A percentile compares a stretch with the other conserved stretches of the same genome.
phyloP scores from a whole-genome alignment of 92 coral and sea anemone genomes.

The Palythoa caribaeorum region DNA sequence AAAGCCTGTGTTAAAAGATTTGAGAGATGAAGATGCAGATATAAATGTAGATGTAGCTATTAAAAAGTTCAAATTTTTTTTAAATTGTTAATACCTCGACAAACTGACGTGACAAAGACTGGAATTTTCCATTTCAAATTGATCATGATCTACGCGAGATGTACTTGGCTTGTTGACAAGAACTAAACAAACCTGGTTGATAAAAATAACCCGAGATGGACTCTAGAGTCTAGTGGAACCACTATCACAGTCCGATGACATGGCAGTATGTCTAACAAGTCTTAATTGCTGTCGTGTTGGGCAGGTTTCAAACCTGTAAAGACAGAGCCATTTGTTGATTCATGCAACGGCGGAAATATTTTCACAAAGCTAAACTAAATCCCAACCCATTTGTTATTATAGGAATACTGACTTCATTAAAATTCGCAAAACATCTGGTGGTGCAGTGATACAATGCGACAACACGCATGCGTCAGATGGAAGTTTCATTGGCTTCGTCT shows the following conservation, averaged over 20 bases:
- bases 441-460: not conserved
- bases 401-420: conserved; percentile 48
- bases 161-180: too few relatives aligned
- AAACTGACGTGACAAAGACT: too few relatives aligned
- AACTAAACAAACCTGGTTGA: too few relatives aligned
- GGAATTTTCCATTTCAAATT: too few relatives aligned
- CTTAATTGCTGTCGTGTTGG: not conserved
- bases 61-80: too few relatives aligned
- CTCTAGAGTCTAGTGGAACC: too few relatives aligned
- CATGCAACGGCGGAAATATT: not conserved
- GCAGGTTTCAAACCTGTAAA: conserved; percentile 6
- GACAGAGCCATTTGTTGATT: not conserved
- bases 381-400: conserved; percentile 25
- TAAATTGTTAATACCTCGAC: too few relatives aligned
- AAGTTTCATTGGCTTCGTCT: conserved; percentile 11
- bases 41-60: too few relatives aligned
- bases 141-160: too few relatives aligned
- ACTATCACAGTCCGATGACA: not conserved
- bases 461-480: conserved; percentile 33
- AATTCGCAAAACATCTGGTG: conserved; percentile 49
- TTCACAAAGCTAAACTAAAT: conserved; percentile 25
- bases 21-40: too few relatives aligned
- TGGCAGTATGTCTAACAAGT: not conserved
- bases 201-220: too few relatives aligned
- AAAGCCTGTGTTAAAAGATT: too few relatives aligned